A percentile compares a stretch with the other conserved stretches of the same genome.
Evolutionary conservation across 2,797 vertebrate genomes (phyloP).

Genomic region (Echeneis naucrates): DNA sequence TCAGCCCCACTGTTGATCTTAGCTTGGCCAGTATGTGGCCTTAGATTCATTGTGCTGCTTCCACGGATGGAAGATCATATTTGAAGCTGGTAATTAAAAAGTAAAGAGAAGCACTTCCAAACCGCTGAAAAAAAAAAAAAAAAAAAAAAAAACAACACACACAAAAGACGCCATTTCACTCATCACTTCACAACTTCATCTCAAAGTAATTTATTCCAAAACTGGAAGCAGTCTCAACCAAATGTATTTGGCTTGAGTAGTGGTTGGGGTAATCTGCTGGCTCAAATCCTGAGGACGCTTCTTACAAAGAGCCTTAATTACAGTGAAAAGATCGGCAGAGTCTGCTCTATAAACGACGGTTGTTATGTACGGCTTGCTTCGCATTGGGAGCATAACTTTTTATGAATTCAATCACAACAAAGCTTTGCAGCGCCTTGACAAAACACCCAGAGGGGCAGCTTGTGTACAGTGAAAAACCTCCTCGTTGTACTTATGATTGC

Average conservation of each 20-base stretch:
- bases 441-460: constrained; percentile 5
- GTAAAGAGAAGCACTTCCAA: constrained; percentile 26
- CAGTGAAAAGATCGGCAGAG: constrained; percentile 11
- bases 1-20: background rate
- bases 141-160: constrained; percentile 24
- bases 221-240: background rate
- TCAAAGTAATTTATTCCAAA: constrained; percentile 9
- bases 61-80: constrained; percentile 1
- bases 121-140: no score
- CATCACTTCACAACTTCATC: constrained; percentile 1
- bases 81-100: constrained; percentile 17
- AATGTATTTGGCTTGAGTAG: background rate
- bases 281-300: constrained; percentile 13
- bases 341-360: background rate
- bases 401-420: constrained; percentile 11
- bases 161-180: constrained; percentile 12
- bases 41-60: background rate
- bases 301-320: constrained; percentile 21
- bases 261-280: constrained; percentile 17
- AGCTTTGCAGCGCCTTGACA: constrained; percentile 15
- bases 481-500: no score
- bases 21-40: background rate
- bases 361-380: background rate
- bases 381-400: constrained; percentile 1
- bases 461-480: no score